phyloP scores from a whole-genome alignment of 1,140 invertebrate species.

The Brevipalpus yothersi region DNA sequence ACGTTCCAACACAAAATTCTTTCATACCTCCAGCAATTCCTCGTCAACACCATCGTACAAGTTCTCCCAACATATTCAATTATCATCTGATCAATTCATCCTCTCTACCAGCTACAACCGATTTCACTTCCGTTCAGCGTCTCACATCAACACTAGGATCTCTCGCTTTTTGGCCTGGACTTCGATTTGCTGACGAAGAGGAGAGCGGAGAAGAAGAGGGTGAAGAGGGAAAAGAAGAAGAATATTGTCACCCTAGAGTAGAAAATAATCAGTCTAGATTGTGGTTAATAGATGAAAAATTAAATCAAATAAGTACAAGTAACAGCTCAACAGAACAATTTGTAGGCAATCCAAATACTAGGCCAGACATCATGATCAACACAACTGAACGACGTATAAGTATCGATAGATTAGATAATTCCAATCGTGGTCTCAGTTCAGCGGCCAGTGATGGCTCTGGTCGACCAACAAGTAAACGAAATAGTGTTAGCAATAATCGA shows the following conservation, averaged over 20 bases:
- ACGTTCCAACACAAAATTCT: too few relatives aligned
- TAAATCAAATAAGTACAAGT: neutral
- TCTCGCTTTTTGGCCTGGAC: neutral
- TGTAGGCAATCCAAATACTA: neutral
- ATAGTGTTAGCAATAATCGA: neutral
- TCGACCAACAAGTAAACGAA: neutral
- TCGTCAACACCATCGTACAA: too few relatives aligned
- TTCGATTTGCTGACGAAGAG: neutral
- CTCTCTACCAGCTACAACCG: too few relatives aligned
- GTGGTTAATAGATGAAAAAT: neutral
- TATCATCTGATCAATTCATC: too few relatives aligned
- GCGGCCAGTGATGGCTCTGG: neutral
- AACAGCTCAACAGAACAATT: neutral
- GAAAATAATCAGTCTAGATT: neutral
- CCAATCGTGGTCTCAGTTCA: neutral
- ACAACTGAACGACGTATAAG: neutral
- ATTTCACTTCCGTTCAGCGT: too few relatives aligned
- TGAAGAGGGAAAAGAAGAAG: neutral
- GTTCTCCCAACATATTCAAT: too few relatives aligned
- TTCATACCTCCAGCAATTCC: too few relatives aligned
- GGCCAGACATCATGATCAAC: neutral
- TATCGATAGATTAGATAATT: neutral
- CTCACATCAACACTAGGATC: neutral
- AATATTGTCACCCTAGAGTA: neutral
- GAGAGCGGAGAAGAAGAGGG: neutral